A percentile compares a stretch with the other conserved stretches of the same genome.
Conservation (phyloP, 2,888 invertebrate genomes). For the Notodonta ziczac region DNA sequence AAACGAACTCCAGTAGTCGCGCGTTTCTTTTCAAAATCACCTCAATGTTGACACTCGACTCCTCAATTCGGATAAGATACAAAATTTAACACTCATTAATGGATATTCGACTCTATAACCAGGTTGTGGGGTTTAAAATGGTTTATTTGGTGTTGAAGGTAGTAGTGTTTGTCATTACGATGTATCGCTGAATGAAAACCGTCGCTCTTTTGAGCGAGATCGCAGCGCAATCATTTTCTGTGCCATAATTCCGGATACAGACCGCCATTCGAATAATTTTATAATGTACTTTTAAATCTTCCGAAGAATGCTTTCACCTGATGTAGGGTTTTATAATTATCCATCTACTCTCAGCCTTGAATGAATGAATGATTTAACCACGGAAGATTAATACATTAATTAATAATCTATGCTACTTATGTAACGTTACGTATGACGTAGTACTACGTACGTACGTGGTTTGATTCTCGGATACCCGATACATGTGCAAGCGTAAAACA, state of each 20-base stretch:
- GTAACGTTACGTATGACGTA: too few species aligned
- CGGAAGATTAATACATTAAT: too few species aligned
- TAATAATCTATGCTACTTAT: too few species aligned
- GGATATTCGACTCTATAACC: constrained; percentile 42
- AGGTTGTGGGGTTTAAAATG: constrained; percentile 36
- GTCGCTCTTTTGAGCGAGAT: constrained; percentile 51
- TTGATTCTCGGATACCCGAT: too few species aligned
- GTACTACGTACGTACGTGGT: too few species aligned
- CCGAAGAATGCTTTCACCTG: constrained; percentile 20
- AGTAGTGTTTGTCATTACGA: constrained; percentile 38
- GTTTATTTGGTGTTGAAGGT: constrained; percentile 12
- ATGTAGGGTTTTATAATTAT: constrained; percentile 16
- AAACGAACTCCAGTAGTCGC: constrained; percentile 50
- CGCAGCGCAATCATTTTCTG: constrained; percentile 55
- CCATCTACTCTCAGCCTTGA: neutral
- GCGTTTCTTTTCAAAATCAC: constrained; percentile 57
- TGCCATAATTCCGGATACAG: constrained; percentile 58
- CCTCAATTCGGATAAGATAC: constrained; percentile 40
- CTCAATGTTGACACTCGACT: constrained; percentile 50
- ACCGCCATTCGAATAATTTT: constrained; percentile 46
- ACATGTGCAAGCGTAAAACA: too few species aligned
- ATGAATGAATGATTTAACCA: too few species aligned
- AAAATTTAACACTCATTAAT: constrained; percentile 29
- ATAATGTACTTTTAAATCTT: constrained; percentile 40
- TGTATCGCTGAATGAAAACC: constrained; percentile 46